Conservation (phyloP, 2,797 vertebrate species). For the Cirrhinus mrigala region DNA sequence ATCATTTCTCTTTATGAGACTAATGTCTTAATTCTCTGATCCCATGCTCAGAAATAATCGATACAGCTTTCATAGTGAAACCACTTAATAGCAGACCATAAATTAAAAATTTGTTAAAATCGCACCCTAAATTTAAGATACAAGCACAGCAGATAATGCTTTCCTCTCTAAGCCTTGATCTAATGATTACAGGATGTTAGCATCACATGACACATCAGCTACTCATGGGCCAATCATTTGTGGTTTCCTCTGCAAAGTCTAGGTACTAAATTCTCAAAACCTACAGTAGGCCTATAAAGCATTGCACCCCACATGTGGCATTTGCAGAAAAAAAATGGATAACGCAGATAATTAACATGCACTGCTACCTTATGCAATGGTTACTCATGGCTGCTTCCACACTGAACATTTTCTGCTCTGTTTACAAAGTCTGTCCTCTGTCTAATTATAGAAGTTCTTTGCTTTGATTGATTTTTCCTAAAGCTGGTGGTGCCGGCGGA, state of each 20-base stretch:
- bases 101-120: neutral
- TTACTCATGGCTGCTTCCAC: slow-evolving; percentile 36
- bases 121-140: neutral
- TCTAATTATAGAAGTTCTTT: slow-evolving; percentile 50
- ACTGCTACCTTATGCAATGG: slow-evolving; percentile 37
- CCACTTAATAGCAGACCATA: neutral
- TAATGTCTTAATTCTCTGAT: neutral
- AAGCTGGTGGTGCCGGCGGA: slow-evolving; percentile 43
- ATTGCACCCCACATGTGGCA: neutral
- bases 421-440: slow-evolving; percentile 43
- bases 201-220: neutral
- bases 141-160: neutral
- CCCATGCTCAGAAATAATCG: neutral
- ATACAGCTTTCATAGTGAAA: neutral
- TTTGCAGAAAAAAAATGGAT: slow-evolving; percentile 41
- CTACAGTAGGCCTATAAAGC: neutral
- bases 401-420: slow-evolving; percentile 16
- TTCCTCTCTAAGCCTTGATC: neutral
- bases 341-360: slow-evolving; percentile 57
- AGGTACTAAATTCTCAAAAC: neutral
- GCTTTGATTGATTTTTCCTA: slow-evolving; percentile 48
- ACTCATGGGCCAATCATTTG: neutral
- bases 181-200: neutral
- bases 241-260: neutral
- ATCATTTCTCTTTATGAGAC: neutral